These are phyloP conservation scores for Andrena hattorfiana DNA, from an alignment of 2,888 invertebrate species.

Conservation along the genomic window DNA sequence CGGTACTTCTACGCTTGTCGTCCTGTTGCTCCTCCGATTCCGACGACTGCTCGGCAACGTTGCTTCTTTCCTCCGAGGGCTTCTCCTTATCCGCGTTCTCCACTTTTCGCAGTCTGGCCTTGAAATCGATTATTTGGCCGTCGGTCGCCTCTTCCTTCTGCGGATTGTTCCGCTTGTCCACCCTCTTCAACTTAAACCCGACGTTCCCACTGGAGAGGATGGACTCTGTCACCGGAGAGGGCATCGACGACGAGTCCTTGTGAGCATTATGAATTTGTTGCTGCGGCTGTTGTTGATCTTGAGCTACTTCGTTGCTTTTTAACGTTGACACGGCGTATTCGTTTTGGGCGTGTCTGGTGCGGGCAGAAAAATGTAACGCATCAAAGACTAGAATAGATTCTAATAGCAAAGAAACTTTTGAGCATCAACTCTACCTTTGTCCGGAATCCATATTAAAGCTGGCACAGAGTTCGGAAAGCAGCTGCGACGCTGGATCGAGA, in stretches of 20 bases:
- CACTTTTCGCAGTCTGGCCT: conserved; percentile 93
- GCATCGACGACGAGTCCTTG: conserved; percentile 58
- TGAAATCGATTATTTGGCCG: conserved; percentile 92
- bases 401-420: neutral
- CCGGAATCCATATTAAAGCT: conserved; percentile 89
- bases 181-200: conserved; percentile 89
- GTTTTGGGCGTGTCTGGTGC: conserved; percentile 69
- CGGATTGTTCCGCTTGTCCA: conserved; percentile 88
- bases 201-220: conserved; percentile 72
- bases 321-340: conserved; percentile 78
- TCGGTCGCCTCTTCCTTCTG: conserved; percentile 87
- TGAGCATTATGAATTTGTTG: conserved; percentile 41
- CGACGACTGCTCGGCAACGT: conserved; percentile 65
- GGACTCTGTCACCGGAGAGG: conserved; percentile 77
- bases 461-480: conserved; percentile 94
- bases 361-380: conserved; percentile 12
- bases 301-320: conserved; percentile 42
- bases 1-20: conserved; percentile 95
- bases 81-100: conserved; percentile 86
- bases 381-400: neutral
- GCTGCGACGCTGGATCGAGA: conserved; percentile 91
- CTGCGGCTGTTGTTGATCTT: conserved; percentile 46
- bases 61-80: conserved; percentile 53
- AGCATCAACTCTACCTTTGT: conserved; percentile 80
- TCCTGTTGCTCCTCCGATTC: conserved; percentile 86